Evolutionary conservation across 2,113 vertebrate species (phyloP).

Genomic region (Panurus biarmicus): DNA sequence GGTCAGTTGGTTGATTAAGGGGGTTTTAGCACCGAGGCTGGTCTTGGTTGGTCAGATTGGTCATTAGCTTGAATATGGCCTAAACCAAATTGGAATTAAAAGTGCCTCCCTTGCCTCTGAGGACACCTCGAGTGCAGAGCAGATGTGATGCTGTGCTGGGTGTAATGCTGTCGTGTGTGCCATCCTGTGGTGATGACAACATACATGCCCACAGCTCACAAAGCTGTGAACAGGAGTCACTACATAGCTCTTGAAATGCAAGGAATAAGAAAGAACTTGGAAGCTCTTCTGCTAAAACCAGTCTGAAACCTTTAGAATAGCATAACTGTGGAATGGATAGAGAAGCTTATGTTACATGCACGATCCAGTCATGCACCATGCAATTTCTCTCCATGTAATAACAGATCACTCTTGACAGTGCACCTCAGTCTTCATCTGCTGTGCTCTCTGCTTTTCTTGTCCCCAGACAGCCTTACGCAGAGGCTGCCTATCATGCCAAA

Average conservation of each 20-base stretch:
- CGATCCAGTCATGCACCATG: background rate
- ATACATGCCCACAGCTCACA: background rate
- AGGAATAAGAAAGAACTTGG: background rate
- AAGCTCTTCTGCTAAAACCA: background rate
- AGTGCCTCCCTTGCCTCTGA: background rate
- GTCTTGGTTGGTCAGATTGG: background rate
- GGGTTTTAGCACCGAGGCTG: background rate
- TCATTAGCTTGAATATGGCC: background rate
- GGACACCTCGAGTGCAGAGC: background rate
- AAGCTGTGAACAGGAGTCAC: background rate
- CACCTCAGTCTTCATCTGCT: background rate
- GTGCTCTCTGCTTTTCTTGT: background rate
- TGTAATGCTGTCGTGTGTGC: rapidly evolving
- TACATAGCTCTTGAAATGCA: background rate
- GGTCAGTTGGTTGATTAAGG: background rate
- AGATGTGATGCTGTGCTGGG: background rate
- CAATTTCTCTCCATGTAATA: background rate
- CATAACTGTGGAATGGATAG: background rate
- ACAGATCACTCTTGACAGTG: background rate
- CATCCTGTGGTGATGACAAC: background rate
- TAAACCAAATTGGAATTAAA: background rate
- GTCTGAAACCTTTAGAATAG: background rate
- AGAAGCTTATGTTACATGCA: background rate
- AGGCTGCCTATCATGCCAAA: background rate
- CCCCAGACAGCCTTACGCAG: background rate